A percentile compares a stretch with the other conserved stretches of the same genome.
Conservation (phyloP, 2,113 vertebrate species). For the Andinoacara biseriatus region DNA sequence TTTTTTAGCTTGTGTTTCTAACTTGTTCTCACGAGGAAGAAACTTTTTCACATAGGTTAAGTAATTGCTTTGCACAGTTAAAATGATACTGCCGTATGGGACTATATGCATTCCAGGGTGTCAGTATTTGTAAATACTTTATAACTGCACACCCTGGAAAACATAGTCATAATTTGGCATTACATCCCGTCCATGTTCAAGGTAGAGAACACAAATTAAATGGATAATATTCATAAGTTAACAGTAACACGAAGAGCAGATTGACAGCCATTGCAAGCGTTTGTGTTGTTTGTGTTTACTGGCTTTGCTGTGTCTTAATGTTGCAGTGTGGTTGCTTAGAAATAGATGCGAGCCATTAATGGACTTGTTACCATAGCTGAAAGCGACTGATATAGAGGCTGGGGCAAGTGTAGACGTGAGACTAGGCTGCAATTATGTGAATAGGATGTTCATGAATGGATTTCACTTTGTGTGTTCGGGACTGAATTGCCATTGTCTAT, state of each 20-base stretch:
- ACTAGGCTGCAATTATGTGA: constrained; percentile 18
- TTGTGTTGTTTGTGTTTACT: not conserved
- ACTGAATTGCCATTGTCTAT: constrained; percentile 7
- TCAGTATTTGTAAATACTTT: constrained; percentile 21
- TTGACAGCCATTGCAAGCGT: constrained; percentile 1
- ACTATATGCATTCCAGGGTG: not conserved
- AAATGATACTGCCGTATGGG: not conserved
- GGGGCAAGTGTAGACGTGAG: constrained; percentile 10
- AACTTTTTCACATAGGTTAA: not conserved
- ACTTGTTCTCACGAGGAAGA: not conserved
- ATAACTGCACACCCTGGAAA: not conserved
- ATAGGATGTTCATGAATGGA: constrained; percentile 34
- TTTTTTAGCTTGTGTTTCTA: not conserved
- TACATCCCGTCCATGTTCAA: not conserved
- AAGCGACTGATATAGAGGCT: not conserved
- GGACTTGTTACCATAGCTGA: not conserved
- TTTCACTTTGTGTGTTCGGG: constrained; percentile 15
- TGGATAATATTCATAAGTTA: not conserved
- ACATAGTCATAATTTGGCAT: not conserved
- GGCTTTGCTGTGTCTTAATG: constrained; percentile 18
- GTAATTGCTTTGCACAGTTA: not conserved
- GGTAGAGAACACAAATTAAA: not conserved
- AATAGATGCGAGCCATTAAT: not conserved
- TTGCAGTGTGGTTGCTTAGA: not conserved
- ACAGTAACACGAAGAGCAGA: constrained; percentile 17